phyloP scores from a whole-genome alignment of 2,888 invertebrate genomes.

The Bruchidius siliquastri region DNA sequence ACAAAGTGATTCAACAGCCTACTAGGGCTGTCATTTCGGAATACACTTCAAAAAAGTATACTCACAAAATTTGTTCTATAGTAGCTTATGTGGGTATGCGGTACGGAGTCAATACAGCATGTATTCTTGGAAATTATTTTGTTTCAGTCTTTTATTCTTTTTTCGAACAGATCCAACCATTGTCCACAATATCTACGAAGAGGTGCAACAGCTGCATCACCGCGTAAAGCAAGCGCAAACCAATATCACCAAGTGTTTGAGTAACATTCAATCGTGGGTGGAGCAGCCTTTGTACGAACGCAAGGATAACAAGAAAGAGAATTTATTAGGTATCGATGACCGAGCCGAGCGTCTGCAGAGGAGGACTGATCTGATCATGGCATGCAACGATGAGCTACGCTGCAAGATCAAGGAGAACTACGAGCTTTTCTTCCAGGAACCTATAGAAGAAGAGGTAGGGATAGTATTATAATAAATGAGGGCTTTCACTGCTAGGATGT shows the following conservation, averaged over 20 bases:
- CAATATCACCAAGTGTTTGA: slow-evolving; percentile 57
- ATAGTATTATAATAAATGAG: slow-evolving; percentile 37
- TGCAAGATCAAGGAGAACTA: slow-evolving; percentile 61
- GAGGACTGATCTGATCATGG: slow-evolving; percentile 50
- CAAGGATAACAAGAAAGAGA: slow-evolving; percentile 59
- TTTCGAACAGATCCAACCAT: slow-evolving; percentile 23
- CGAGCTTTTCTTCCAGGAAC: slow-evolving; percentile 63
- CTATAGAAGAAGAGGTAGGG: slow-evolving; percentile 22
- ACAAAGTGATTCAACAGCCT: too few relatives aligned
- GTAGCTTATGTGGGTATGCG: too few relatives aligned
- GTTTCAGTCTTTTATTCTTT: neutral
- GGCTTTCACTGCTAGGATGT: too few relatives aligned
- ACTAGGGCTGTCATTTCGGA: too few relatives aligned
- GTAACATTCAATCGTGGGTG: slow-evolving; percentile 66
- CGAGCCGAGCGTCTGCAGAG: slow-evolving; percentile 51
- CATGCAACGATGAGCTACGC: slow-evolving; percentile 55
- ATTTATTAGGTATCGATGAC: slow-evolving; percentile 55
- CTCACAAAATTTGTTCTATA: too few relatives aligned
- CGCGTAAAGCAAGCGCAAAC: slow-evolving; percentile 63
- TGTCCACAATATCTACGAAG: slow-evolving; percentile 51
- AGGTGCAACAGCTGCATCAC: slow-evolving; percentile 67
- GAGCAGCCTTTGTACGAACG: slow-evolving; percentile 69
- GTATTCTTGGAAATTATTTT: too few relatives aligned
- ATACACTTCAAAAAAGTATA: too few relatives aligned
- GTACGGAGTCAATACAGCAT: too few relatives aligned